Percentiles rank a stretch among this genome's conserved stretches.
Conservation (phyloP, 2,797 vertebrate genomes). For the Phrynocephalus vlangalii region DNA sequence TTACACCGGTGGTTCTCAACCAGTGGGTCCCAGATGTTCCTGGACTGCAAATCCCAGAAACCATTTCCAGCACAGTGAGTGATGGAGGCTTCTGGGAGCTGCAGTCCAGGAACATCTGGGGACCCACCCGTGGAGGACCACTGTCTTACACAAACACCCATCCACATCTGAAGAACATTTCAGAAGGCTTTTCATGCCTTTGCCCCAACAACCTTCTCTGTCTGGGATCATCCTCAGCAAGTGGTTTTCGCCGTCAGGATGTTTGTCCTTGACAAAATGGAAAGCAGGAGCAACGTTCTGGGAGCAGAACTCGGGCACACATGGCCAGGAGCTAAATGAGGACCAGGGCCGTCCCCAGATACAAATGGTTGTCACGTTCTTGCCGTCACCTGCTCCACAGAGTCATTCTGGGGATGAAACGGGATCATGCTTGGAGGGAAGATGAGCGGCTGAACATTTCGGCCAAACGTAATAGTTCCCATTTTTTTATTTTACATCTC, state of each 20-base stretch:
- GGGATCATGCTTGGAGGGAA: no score
- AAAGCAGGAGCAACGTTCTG: background rate
- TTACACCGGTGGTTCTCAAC: no score
- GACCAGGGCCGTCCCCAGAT: background rate
- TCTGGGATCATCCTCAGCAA: background rate
- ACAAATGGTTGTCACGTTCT: background rate
- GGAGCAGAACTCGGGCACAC: background rate
- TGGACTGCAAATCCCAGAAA: no score
- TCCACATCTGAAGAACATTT: background rate
- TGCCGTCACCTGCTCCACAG: no score
- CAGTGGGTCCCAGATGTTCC: no score
- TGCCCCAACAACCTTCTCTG: background rate
- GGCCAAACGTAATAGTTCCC: slow-evolving; percentile 57
- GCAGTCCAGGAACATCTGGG: no score
- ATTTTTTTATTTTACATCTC: slow-evolving; percentile 58
- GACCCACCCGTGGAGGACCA: no score
- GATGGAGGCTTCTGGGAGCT: no score
- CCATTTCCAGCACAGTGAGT: no score
- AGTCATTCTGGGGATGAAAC: no score
- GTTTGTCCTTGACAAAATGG: background rate
- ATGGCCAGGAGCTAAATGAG: background rate
- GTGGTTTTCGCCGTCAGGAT: background rate
- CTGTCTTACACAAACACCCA: no score
- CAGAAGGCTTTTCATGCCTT: background rate
- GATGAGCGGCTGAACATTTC: no score